Evolutionary conservation across 2,888 invertebrate species (phyloP), one percentile per base, ranked within the genome.

Genomic region (Diogma glabrata): DNA sequence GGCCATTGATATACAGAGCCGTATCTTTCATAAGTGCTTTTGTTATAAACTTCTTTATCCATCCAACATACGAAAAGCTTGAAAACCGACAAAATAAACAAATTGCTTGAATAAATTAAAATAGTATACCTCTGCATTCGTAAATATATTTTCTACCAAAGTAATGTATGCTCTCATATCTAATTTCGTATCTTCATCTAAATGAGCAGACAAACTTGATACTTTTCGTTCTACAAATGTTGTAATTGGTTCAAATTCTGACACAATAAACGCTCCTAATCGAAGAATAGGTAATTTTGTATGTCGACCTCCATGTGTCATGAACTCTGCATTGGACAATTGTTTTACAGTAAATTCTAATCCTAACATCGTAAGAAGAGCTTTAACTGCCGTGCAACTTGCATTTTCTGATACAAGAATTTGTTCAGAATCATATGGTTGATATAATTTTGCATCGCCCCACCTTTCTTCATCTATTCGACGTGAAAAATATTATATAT

Each of bases 151-250:
- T 52, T 89, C 87, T 4, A 94, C 85, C 16, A 96, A 73, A 3
- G 91, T 87, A 73, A 94, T 90, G 65, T 92, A 95, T 0, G 96
- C 94, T 57, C 90, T 77, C 83, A 96, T 84, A 64, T 97, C 96
- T 0, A 89, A 84, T 63, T 86, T 86, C 61, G 90, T 84, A 45
- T 83, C 80, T 2, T 79, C 75, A 33, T 82, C 79, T 54, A 95
- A 69, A 57, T 79, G 72, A 16, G 75, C 73, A 4, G 89, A 87
- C 30, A 95, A 71, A 6, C 82, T 77, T 22, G 84, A 78, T 0
- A 89, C 89, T 70, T 92, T 94, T 59, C 83, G 84, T 30, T 83
- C 84, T 2, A 92, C 84, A 65, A 93, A 91, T 59, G 85, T 84
- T 0, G 93, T 88, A 52, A 97, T 93, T 0, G 88, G 87, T 63